A percentile compares a stretch with the other conserved stretches of the same genome.
phyloP scores from a whole-genome alignment of 2,797 vertebrate genomes.

The Crypturellus tataupa region DNA sequence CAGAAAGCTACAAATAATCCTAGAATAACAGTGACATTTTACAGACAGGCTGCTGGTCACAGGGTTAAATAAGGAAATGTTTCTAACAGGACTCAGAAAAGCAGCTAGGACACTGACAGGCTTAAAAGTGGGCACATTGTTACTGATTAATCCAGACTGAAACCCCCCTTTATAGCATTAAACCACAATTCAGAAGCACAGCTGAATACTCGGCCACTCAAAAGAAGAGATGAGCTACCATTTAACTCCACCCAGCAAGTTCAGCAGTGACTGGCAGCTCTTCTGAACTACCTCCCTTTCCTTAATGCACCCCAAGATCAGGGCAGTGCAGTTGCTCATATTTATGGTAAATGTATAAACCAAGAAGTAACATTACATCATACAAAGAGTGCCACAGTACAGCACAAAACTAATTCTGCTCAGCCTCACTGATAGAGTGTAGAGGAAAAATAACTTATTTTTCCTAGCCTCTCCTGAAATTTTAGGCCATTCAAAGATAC shows the following conservation, averaged over 20 bases:
- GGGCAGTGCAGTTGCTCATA: background rate
- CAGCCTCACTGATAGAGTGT: background rate
- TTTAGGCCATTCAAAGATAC: background rate
- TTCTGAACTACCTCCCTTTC: no score
- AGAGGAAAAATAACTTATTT: background rate
- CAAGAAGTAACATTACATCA: background rate
- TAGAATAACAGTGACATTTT: background rate
- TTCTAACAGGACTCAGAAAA: background rate
- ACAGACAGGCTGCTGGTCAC: background rate
- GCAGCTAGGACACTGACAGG: background rate
- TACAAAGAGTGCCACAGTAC: no score
- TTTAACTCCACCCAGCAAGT: background rate
- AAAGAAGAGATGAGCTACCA: background rate
- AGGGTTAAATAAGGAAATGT: background rate
- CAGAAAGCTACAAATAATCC: background rate
- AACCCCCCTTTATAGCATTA: background rate
- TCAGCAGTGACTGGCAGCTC: background rate
- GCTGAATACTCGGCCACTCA: background rate
- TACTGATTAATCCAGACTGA: background rate
- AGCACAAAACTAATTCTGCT: background rate
- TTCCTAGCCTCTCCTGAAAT: background rate
- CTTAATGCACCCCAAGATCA: background rate
- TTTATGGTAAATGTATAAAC: background rate
- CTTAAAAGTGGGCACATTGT: background rate
- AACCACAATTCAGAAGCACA: background rate